Evolutionary conservation across 2,113 vertebrate species (phyloP).

Genomic region (Irena cyanogastra): DNA sequence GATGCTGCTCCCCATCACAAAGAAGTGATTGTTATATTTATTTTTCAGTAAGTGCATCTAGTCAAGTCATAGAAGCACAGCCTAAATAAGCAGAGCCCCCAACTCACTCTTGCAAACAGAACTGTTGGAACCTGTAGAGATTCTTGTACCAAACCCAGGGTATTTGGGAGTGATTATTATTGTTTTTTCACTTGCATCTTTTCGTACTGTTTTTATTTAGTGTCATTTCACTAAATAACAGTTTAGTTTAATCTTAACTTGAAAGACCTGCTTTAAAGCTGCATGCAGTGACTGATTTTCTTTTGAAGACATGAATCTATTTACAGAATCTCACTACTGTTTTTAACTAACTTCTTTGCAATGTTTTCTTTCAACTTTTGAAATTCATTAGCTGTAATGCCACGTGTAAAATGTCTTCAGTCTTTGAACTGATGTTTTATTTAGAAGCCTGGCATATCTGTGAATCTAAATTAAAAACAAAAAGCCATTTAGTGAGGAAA

Average conservation of each 20-base stretch:
- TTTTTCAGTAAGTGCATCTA: neutral
- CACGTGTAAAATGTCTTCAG: conserved; percentile 15
- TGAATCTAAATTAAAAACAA: neutral
- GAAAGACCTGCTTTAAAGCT: conserved; percentile 36
- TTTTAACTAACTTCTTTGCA: conserved; percentile 12
- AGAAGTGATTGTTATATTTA: neutral
- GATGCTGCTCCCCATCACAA: neutral
- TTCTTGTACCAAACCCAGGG: neutral
- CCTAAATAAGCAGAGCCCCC: neutral
- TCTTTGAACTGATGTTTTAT: conserved; percentile 9
- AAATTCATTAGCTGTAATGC: conserved; percentile 18
- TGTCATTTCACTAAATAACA: neutral
- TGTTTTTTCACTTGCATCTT: neutral
- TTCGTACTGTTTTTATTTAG: neutral
- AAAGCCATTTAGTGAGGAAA: conserved; percentile 27
- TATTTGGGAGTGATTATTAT: neutral
- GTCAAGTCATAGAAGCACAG: neutral
- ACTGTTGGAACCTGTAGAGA: neutral
- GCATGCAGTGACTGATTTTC: neutral
- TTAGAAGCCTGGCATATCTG: neutral
- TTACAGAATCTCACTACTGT: conserved; percentile 9
- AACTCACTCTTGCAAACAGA: neutral
- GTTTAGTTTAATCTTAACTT: neutral
- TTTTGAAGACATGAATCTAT: conserved; percentile 33
- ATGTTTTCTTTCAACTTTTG: conserved; percentile 1